Evolutionary conservation across 1,140 invertebrate genomes (phyloP).

Genomic region (Calliphora vicina): DNA sequence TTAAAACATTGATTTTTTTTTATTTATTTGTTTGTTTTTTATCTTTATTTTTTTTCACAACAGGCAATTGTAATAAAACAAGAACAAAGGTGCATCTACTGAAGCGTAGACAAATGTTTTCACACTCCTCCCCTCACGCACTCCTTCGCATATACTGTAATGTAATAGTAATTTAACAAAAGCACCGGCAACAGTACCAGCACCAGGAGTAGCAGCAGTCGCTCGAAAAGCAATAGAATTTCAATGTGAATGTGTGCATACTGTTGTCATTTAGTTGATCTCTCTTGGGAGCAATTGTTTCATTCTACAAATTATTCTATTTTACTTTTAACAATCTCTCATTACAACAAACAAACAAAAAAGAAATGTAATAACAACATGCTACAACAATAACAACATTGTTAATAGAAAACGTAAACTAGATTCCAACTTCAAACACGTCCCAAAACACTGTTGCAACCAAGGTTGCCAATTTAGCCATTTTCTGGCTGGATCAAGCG

Average conservation of each 20-base stretch:
- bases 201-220: not conserved
- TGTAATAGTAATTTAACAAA: not conserved
- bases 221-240: not conserved
- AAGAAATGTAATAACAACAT: not conserved
- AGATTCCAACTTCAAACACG: not conserved
- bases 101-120: not conserved
- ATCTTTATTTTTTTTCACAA: no score
- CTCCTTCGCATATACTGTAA: not conserved
- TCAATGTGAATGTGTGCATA: constrained; percentile 11
- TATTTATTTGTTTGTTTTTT: constrained; percentile 2
- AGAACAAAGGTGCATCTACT: not conserved
- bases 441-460: not conserved
- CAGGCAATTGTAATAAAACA: not conserved
- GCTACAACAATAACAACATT: not conserved
- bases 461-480: no score
- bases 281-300: constrained; percentile 2
- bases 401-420: not conserved
- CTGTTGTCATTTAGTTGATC: constrained; percentile 2
- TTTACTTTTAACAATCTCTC: not conserved
- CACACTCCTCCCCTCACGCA: not conserved
- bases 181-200: not conserved
- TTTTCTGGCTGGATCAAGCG: no score
- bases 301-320: constrained; percentile 6
- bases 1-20: not conserved
- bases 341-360: not conserved